Conservation (phyloP, 2,888 invertebrate species). For the Volucella zonaria region DNA sequence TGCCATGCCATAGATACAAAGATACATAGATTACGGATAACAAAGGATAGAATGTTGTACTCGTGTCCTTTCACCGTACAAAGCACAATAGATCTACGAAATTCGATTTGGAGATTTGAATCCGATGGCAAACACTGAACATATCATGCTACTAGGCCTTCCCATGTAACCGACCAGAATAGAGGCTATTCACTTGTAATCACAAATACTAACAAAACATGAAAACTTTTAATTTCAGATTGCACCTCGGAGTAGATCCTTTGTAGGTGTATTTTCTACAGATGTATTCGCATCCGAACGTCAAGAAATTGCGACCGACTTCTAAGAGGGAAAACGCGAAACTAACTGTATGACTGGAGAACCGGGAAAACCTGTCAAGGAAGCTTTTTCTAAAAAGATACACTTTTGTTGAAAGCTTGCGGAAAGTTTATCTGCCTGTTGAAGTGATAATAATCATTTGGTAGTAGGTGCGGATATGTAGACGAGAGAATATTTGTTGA, state of each 20-base stretch:
- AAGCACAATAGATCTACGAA: not conserved
- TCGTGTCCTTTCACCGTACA: not conserved
- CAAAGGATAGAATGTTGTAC: slow-evolving; percentile 15
- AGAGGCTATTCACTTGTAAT: slow-evolving; percentile 46
- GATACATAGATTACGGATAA: slow-evolving; percentile 36
- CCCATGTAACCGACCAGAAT: slow-evolving; percentile 1
- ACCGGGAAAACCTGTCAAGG: slow-evolving; percentile 48
- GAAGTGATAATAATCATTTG: not conserved
- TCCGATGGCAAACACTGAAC: not conserved
- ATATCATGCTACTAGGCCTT: slow-evolving; percentile 1
- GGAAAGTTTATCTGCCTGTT: slow-evolving; percentile 17
- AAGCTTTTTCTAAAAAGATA: slow-evolving; percentile 34
- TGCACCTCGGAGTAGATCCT: slow-evolving; percentile 37
- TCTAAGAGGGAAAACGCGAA: slow-evolving; percentile 63
- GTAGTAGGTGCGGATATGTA: not conserved
- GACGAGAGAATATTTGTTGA: slow-evolving; percentile 15
- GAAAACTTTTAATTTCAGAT: not conserved
- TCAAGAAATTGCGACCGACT: slow-evolving; percentile 44
- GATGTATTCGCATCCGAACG: slow-evolving; percentile 20
- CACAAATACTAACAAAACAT: not conserved
- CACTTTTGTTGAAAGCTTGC: slow-evolving; percentile 42
- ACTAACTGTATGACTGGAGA: slow-evolving; percentile 46
- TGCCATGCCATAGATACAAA: slow-evolving; percentile 27
- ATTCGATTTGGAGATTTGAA: slow-evolving; percentile 36
- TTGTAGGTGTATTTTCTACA: not conserved